Evolutionary conservation across 2,113 vertebrate genomes (phyloP), one percentile per base, ranked within the genome.

Genomic region (Notechis scutatus): DNA sequence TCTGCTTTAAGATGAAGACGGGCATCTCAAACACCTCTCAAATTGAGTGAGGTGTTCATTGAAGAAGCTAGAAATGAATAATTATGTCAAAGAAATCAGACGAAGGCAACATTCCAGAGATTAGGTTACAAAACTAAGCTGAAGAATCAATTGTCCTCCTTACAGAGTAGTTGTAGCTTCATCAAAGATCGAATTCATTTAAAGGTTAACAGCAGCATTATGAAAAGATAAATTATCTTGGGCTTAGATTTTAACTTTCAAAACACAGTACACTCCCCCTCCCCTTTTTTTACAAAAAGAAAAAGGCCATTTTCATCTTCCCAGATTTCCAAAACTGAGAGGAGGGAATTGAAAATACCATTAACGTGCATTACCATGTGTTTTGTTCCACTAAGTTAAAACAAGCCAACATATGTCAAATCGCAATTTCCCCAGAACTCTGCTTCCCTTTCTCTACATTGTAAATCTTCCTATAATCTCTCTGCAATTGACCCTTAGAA

Each of bases 141-240:
- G 88, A 64, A 56, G 26, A 92, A 89, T 92, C 92, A 89, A 89
- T 89, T 89, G 88, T 26, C 21, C 24, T 56, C 61, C 50, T 69
- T 92, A 69, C 61, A 88, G 86, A 92, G 92, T 34, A 92, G 52
- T 89, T 47, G 89, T 45, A 92, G 92, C 64, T 89, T 92, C 87
- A 92, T 90, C 74, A 90, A 90, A 87, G 89, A 87, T 90, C 64
- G 15, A 90, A 87, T 90, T 89, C 81, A 87, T 93, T 93, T 90
- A 93, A 93, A 93, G 81, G 92, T 93, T 93, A 93, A 87, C 92
- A 93, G 92, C 74, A 42, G 56, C 57, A 24, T 59, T 59, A 54
- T 64, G 61, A 93, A 56, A 87, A 93, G 89, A 93, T 81, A 93
- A 93, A 93, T 87, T 64, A 69, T 55, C 74, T 90, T 93, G 89